Percentiles rank a stretch among this genome's conserved stretches.
Evolutionary conservation across 2,888 invertebrate species (phyloP).

Genomic region (Alviniconcha strummeri): DNA sequence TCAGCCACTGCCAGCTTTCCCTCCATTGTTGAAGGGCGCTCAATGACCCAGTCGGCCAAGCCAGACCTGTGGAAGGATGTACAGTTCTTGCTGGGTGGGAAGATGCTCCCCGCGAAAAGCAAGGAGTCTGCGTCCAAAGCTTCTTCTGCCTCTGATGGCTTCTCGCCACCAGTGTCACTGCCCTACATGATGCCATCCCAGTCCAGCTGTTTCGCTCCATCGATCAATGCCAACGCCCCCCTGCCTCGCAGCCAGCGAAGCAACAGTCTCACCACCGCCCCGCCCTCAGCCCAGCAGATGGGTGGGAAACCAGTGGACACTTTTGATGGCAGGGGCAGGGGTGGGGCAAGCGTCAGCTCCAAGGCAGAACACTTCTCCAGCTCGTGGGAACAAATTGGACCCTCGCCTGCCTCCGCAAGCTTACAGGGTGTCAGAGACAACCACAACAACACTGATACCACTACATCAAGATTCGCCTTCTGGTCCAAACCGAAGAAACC

Average conservation of each 20-base stretch:
- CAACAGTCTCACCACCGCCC: conserved; percentile 18
- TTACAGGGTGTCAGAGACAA: too few species aligned
- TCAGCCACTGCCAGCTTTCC: conserved; percentile 22
- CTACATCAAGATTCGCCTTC: background rate
- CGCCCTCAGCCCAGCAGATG: background rate
- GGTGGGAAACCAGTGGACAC: too few species aligned
- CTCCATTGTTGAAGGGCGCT: background rate
- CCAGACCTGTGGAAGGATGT: background rate
- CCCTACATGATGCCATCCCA: background rate
- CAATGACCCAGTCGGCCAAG: background rate
- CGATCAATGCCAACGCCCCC: background rate
- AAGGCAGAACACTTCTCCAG: too few species aligned
- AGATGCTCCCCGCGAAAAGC: background rate
- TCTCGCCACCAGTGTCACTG: conserved; percentile 3
- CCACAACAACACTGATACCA: too few species aligned
- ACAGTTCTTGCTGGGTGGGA: conserved; percentile 2
- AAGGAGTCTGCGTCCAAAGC: background rate
- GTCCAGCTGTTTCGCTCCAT: background rate
- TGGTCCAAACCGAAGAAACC: background rate
- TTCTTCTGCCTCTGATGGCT: background rate
- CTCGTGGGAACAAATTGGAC: too few species aligned
- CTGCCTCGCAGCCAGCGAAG: conserved; percentile 5
- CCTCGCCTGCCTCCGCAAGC: too few species aligned
- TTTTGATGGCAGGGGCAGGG: background rate
- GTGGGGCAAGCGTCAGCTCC: background rate